Base-by-base conservation (phyloP, 2,888 invertebrate species). In the Drosophila paramelanica region DNA sequence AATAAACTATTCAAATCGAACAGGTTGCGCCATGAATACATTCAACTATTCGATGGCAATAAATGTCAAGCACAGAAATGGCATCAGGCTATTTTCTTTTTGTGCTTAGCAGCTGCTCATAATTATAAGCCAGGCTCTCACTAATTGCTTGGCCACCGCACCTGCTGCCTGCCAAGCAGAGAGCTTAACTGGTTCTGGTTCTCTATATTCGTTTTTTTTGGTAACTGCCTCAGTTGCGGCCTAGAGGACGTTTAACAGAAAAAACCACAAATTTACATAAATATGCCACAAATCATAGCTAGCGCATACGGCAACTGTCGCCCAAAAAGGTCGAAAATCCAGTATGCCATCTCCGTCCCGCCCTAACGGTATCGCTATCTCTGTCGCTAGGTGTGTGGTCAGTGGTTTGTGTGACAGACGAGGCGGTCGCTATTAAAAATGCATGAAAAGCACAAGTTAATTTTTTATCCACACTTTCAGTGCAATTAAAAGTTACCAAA, bases 281-380 rank as follows among this genome's bases (percentile, higher is more conserved):
- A 89, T 90, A 80, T 67, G 73, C 90, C 85, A 90, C 89, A 89
- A 89, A 90, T 90, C 89, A 89, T 88, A 79, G 81, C 78, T 58
- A 31, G 31, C 31, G 60, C 60, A 53, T 64, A 65, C 59, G 46
- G 45, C 62, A 66, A 80, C 72, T 80, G 77, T 80, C 73, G 72
- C 55, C 67, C 51, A 51, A 36, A 60, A 67, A 67, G 55, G 65
- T 62, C 42, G 49, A 36, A 52, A 55, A 50, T 38, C 23, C 65
- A 31, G 42, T 36, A 10, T 17, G 25, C 45, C 33, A 33, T 36
- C 39, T 13, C 33, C 8, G 13, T 41, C 27, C 36, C 17, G 3
- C 51, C 38, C 50, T 42, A 31, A 36, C 36, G 10, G 33, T 39
- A 14, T 42, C 10, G n/a, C 20, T 14, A 17, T 50, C 38, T 20